Evolutionary conservation across 2,113 vertebrate genomes (phyloP).

Genomic region (Terrapene triunguis): DNA sequence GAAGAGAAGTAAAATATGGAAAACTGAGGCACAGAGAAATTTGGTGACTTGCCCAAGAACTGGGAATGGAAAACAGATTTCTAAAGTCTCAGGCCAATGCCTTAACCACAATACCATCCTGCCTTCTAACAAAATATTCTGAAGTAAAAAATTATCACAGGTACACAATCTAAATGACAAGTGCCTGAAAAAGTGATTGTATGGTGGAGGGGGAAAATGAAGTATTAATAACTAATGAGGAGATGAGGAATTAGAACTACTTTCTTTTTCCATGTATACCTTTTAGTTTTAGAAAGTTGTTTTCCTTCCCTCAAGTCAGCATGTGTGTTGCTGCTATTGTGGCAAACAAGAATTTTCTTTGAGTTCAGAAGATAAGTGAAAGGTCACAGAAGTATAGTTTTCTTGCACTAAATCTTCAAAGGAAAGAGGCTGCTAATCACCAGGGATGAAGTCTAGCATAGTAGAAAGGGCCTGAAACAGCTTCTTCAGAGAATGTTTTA

Average conservation of each 20-base stretch:
- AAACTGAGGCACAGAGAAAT: background rate
- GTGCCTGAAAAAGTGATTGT: background rate
- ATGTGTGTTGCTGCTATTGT: slow-evolving; percentile 51
- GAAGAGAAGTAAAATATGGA: background rate
- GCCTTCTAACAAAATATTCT: background rate
- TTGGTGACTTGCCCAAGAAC: background rate
- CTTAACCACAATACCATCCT: background rate
- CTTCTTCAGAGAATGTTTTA: slow-evolving; percentile 72
- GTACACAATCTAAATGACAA: background rate
- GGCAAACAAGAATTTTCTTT: slow-evolving; percentile 62
- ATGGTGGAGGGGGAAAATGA: background rate
- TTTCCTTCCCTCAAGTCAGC: slow-evolving; percentile 46
- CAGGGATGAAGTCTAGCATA: slow-evolving; percentile 55
- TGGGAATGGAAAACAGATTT: slow-evolving; percentile 45
- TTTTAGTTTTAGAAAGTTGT: background rate
- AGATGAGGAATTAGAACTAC: background rate
- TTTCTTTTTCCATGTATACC: slow-evolving; percentile 9
- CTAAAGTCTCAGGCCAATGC: background rate
- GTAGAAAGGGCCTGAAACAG: slow-evolving; percentile 57
- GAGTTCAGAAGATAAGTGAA: slow-evolving; percentile 70
- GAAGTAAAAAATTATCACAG: background rate
- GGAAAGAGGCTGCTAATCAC: slow-evolving; percentile 67
- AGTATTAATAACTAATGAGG: background rate
- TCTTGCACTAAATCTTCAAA: slow-evolving; percentile 71
- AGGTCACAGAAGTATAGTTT: slow-evolving; percentile 73